Percentiles rank a stretch among this genome's conserved stretches.
phyloP scores from a whole-genome alignment of 2,797 vertebrate genomes.

The Galaxias olidus region DNA sequence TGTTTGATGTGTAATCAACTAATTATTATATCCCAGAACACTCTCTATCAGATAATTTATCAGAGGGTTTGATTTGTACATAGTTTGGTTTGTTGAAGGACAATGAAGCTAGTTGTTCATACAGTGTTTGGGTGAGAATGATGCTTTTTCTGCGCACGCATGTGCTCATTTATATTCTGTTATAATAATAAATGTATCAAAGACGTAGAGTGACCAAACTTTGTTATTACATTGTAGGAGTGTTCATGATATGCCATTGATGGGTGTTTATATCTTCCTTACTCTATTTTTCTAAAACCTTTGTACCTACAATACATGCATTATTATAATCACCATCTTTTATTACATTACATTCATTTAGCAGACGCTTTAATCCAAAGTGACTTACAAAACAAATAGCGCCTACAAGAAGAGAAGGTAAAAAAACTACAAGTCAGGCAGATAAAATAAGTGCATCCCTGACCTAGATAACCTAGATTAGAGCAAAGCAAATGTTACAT shows the following conservation, averaged over 20 bases:
- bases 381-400: too few species aligned
- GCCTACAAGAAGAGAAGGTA: too few species aligned
- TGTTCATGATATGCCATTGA: too few species aligned
- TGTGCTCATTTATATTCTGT: slow-evolving; percentile 21
- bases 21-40: slow-evolving; percentile 17
- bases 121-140: slow-evolving; percentile 14
- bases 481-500: too few species aligned
- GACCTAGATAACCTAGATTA: too few species aligned
- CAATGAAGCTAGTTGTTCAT: slow-evolving; percentile 14
- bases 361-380: too few species aligned
- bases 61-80: slow-evolving; percentile 47
- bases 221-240: background rate
- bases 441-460: too few species aligned
- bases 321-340: too few species aligned
- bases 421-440: too few species aligned
- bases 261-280: background rate
- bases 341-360: too few species aligned
- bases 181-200: slow-evolving; percentile 26
- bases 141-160: slow-evolving; percentile 13
- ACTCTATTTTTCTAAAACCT: too few species aligned
- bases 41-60: slow-evolving; percentile 23
- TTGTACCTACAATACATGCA: too few species aligned
- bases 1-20: slow-evolving; percentile 9
- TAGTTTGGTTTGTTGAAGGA: slow-evolving; percentile 28
- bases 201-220: background rate